Evolutionary conservation across 2,113 vertebrate genomes (phyloP).

Genomic region (Colaptes auratus): DNA sequence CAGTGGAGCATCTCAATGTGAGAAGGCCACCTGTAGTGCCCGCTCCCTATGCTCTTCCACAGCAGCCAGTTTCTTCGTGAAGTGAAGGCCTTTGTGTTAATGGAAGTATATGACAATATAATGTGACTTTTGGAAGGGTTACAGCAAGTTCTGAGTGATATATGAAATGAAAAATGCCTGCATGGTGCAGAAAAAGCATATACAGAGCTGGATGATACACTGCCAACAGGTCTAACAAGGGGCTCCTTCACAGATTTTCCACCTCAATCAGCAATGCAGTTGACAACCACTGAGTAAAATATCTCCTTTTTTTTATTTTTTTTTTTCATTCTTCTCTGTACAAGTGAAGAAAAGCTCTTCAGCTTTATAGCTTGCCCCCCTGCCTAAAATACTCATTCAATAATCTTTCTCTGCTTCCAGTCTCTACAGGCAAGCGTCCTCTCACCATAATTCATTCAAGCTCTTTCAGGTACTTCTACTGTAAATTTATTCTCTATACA

Average conservation of each 20-base stretch:
- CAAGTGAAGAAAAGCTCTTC: background rate
- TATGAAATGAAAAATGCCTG: conserved; percentile 46
- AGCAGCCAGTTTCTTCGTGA: background rate
- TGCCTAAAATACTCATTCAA: background rate
- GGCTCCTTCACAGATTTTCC: conserved; percentile 54
- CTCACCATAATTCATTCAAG: background rate
- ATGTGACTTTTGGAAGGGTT: conserved; percentile 48
- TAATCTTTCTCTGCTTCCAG: background rate
- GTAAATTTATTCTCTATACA: background rate
- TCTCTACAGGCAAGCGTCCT: background rate
- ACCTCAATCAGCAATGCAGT: conserved; percentile 52
- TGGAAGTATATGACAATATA: conserved; percentile 15
- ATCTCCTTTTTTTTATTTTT: background rate
- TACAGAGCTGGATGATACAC: background rate
- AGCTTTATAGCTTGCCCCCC: background rate
- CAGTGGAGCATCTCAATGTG: background rate
- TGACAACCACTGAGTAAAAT: conserved; percentile 37
- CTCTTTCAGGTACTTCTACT: background rate
- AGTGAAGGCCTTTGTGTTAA: background rate
- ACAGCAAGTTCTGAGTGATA: conserved; percentile 51
- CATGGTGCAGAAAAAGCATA: background rate
- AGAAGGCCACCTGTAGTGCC: background rate
- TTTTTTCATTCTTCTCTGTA: background rate
- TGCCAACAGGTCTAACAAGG: conserved; percentile 48
- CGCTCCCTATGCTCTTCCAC: background rate